Base-by-base conservation (phyloP, 2,797 vertebrate genomes). In the Peromyscus eremicus region DNA sequence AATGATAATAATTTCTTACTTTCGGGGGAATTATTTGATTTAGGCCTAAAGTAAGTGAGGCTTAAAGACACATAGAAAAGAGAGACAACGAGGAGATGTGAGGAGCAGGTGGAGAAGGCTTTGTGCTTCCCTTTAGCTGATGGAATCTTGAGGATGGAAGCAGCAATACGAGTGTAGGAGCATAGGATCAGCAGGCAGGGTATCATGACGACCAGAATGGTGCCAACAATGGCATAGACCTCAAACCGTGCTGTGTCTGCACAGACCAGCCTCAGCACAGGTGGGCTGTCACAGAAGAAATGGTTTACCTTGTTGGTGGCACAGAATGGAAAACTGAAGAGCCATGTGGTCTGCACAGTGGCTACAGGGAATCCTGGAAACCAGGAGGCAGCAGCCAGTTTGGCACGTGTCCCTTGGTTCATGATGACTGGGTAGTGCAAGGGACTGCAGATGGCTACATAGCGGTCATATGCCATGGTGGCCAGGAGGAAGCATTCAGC, bases 301-400 rank as follows among this genome's bases (percentile, higher is more conserved):
- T 97, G 98, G 40, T 98, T 98, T 16, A 98, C 96, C 16, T 88
- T 96, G 14, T 98, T 98, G 83, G 95, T 98, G 77, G 97, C 96
- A 89, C 98, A 98, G 71, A 98, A 98, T 27, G 97, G 98, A 34
- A 98, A 97, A 40, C 97, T 98, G 77, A 98, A 98, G 94, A 98
- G 97, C 97, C 97, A 98, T 13, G 91, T 94, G 23, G 95, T 96
- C 40, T 98, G 95, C 23, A 98, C 37, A 10, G 94, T 97, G 64
- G 95, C 98, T 29, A 97, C n/a, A 2, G 97, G 91, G 55, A 97
- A 80, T 17, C 97, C 98, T 40, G 97, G 93, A 75, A 96, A 94
- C 88, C 97, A 98, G 27, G 97, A 97, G 5, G 73, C 92, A 49
- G 92, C 46, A 68, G 92, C 94, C 70, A 97, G 37, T 87, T 94